Conservation (phyloP, 2,888 invertebrate species). For the Helleia helle region DNA sequence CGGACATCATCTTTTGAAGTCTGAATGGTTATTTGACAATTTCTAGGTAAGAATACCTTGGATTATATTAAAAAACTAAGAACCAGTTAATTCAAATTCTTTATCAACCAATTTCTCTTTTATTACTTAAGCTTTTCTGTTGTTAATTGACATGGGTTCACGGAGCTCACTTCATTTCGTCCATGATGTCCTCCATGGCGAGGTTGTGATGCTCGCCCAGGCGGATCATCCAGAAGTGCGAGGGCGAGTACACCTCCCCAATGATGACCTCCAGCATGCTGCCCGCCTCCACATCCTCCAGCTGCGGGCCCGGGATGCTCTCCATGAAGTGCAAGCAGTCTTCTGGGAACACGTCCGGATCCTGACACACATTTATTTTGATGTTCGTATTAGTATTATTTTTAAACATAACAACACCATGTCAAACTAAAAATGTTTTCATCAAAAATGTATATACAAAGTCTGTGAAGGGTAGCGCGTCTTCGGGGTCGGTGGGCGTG, state of each 20-base stretch:
- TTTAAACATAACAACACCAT: too few species aligned
- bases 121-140: too few species aligned
- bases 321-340: constrained; percentile 56
- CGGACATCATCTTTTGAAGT: too few species aligned
- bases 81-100: too few species aligned
- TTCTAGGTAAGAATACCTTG: too few species aligned
- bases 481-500: constrained; percentile 32
- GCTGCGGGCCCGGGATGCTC: constrained; percentile 32
- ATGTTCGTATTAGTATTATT: too few species aligned
- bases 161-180: constrained; percentile 60
- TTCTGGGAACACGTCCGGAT: constrained; percentile 53
- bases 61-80: too few species aligned
- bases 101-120: too few species aligned
- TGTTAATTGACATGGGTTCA: too few species aligned
- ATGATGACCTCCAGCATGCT: constrained; percentile 52
- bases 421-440: too few species aligned
- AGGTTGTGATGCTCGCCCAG: constrained; percentile 37
- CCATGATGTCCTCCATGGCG: constrained; percentile 62
- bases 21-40: too few species aligned
- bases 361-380: constrained; percentile 29
- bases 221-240: constrained; percentile 72
- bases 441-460: too few species aligned
- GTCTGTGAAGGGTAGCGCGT: constrained; percentile 36
- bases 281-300: constrained; percentile 29
- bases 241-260: constrained; percentile 72